Evolutionary conservation across 2,113 vertebrate species (phyloP), one percentile per base, ranked within the genome.

Genomic region (Arenaria interpres): DNA sequence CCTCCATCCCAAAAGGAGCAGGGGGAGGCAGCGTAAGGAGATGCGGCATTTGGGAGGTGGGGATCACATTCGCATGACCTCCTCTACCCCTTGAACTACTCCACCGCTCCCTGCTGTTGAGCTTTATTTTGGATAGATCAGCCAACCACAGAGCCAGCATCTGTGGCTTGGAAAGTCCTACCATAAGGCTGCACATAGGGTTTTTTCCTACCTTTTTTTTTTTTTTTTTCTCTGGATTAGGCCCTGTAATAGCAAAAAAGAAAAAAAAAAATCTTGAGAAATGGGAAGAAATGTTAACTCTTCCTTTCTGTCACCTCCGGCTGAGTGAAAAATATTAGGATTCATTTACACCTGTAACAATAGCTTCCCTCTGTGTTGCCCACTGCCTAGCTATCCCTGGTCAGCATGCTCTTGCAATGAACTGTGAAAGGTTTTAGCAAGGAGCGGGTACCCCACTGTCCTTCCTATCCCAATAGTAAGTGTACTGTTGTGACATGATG

Each of bases 101-200:
- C 72, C 79, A 89, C 64, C 3, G 39, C 83, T 95, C 88, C 88
- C 95, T 94, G 95, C 96, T 96, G 96, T 45, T 94, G 83, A 84
- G 92, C 90, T 95, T 93, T 96, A 85, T 96, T 93, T 96, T 96
- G 93, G 92, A 77, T 88, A 92, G 72, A 69, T 90, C 79, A 93
- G 56, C 82, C 86, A 86, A 90, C 92, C 75, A 88, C 92, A 84
- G 90, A 90, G 92, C 63, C 92, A 93, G 92, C 92, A 95, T 88
- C 79, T 96, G 96, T 81, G 92, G 88, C 79, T 97, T 96, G 83
- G 83, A 78, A 87, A 92, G 76, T 81, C 60, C 50, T 96, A 32
- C 72, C 22, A 10, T 74, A 78, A 51, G 45, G 35, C 59, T 93
- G 63, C n/a, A 78, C 50, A 2, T 28, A 63, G 32, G 9, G 7